Evolutionary conservation across 2,888 invertebrate genomes (phyloP), one percentile per base, ranked within the genome.

Genomic region (Drosophila pseudotakahashii): DNA sequence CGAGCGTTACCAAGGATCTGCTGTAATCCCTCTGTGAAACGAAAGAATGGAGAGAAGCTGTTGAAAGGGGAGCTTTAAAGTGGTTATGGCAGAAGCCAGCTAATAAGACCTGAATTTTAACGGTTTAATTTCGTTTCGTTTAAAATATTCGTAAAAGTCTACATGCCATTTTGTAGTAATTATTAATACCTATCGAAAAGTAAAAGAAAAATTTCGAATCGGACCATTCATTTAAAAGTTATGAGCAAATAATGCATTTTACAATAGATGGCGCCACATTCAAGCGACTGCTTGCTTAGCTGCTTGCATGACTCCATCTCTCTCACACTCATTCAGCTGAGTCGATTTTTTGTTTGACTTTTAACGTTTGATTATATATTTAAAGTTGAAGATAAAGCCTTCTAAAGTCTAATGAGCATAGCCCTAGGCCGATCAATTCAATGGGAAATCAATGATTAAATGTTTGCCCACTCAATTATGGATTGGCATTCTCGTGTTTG

Each of bases 381-480:
- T 44, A 44, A 26, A 26, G 7, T 44, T 7, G 0, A 44, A 44
- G n/a, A n/a, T 44, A 7, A n/a, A 34, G 32, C 14, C 10, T 6
- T 14, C 10, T 23, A n/a, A 48, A 48, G 26, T 16, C 13, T 7
- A 7, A 34, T 19, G 34, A 58, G 47, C 32, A 14, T 13, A 10
- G 41, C 61, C 61, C 3, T 6, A 26, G 61, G 32, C n/a, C 6
- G 3, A 2, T 4, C 23, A 2, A 19, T 26, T 66, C 54, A 66
- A 54, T 47, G 36, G 16, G 7, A 45, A 64, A 54, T 39, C 54
- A 41, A 53, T 66, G 63, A 53, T 39, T 47, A 26, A 34, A 32
- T 66, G 47, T 66, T 54, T 66, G 39, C 45, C 5, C 39, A 45
- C 64, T 64, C 54, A 66, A 66, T 66, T 53, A 64, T 64, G 64